Percentiles rank a stretch among this genome's conserved stretches.
These are phyloP conservation scores for Anguilla megastoma DNA, from an alignment of 2,797 vertebrate genomes.

Conservation along the genomic window DNA sequence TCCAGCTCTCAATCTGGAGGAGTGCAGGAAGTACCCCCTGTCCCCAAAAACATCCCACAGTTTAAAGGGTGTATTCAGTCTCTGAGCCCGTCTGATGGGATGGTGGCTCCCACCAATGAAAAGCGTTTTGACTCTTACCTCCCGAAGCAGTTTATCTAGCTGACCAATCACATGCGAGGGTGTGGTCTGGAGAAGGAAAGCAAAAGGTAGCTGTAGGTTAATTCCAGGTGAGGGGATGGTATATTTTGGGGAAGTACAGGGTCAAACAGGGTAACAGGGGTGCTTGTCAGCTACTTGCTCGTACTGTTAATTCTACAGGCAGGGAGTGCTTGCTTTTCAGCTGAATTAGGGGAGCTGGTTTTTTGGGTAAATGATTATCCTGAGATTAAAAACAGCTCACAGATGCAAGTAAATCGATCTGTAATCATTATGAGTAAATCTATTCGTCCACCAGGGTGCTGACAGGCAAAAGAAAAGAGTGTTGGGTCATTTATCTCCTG, in stretches of 20 bases:
- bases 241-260: neutral
- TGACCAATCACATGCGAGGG: conserved; percentile 95
- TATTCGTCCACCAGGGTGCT: neutral
- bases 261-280: neutral
- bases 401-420: conserved; percentile 1
- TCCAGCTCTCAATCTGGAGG: too few species aligned
- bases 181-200: conserved; percentile 77
- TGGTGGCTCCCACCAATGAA: too few species aligned
- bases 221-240: neutral
- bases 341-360: neutral
- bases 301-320: neutral
- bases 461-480: neutral
- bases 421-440: neutral
- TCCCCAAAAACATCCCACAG: too few species aligned
- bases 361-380: neutral
- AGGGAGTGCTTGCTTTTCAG: neutral
- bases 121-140: conserved; percentile 70
- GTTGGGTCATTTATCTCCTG: too few species aligned
- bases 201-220: neutral
- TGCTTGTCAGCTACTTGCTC: neutral
- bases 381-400: neutral
- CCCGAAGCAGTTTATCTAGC: conserved; percentile 92
- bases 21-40: too few species aligned
- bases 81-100: too few species aligned
- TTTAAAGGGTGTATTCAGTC: too few species aligned